Conservation (phyloP, 1,140 invertebrate genomes). For the Danaus melanippus region DNA sequence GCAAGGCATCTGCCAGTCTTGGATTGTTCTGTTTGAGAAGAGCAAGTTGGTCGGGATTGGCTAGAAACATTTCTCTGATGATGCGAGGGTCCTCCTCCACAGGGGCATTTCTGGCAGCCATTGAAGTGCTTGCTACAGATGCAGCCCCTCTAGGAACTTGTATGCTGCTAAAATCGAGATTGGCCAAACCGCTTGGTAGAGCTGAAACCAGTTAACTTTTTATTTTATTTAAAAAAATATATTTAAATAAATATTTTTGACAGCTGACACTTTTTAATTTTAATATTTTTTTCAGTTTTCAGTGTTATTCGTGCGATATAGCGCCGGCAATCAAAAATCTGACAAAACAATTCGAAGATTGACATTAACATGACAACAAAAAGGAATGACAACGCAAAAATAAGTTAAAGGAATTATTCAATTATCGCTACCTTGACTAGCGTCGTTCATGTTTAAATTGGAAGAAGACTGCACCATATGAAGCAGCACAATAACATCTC, state of each 20-base stretch:
- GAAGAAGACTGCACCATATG: constrained; percentile 74
- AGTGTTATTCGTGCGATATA: too few relatives aligned
- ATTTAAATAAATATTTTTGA: constrained; percentile 21
- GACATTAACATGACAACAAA: constrained; percentile 41
- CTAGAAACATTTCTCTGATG: constrained; percentile 90
- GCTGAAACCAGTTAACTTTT: constrained; percentile 37
- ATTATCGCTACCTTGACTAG: constrained; percentile 47
- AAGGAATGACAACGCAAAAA: constrained; percentile 50
- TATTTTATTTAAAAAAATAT: constrained; percentile 14
- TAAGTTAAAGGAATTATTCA: constrained; percentile 13
- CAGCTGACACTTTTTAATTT: constrained; percentile 26
- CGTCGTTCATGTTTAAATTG: constrained; percentile 37
- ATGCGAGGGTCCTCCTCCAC: constrained; percentile 89
- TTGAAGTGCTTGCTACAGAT: constrained; percentile 37
- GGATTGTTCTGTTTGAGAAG: constrained; percentile 96
- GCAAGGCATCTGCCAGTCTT: constrained; percentile 89
- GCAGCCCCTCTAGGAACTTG: constrained; percentile 76
- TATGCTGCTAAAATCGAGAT: constrained; percentile 89
- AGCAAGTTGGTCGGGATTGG: constrained; percentile 93
- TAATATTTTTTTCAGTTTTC: constrained; percentile 7
- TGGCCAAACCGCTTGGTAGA: constrained; percentile 49
- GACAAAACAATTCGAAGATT: constrained; percentile 7
- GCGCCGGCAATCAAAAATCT: constrained; percentile 8
- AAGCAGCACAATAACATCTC: constrained; percentile 90
- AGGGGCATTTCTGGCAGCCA: constrained; percentile 63